Evolutionary conservation across 2,113 vertebrate species (phyloP).

Genomic region (Otolemur garnettii): DNA sequence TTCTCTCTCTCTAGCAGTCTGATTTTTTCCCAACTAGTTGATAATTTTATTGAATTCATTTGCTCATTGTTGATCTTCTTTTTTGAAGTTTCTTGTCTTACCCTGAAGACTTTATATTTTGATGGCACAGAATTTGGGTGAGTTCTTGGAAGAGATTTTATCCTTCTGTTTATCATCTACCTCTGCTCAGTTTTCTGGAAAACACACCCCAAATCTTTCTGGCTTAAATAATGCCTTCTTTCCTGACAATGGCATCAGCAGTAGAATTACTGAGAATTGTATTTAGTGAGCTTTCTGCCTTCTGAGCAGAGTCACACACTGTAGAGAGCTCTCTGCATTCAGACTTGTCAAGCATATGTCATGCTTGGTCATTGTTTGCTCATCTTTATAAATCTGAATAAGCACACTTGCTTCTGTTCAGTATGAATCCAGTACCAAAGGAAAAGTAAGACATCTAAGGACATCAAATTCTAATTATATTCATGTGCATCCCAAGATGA

Average conservation of each 20-base stretch:
- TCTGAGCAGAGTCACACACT: not conserved
- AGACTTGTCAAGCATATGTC: not conserved
- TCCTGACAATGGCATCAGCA: not conserved
- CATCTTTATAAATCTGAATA: not conserved
- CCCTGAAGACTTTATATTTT: constrained; percentile 2
- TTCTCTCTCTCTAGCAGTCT: not conserved
- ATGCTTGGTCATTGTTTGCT: not conserved
- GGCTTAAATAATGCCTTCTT: not conserved
- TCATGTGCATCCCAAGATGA: not conserved
- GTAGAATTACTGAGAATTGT: not conserved
- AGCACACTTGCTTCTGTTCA: not conserved
- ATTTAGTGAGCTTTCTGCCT: not conserved
- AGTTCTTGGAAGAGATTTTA: not conserved
- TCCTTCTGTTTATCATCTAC: not conserved
- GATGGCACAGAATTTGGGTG: not conserved
- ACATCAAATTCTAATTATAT: not conserved
- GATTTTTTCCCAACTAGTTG: not conserved
- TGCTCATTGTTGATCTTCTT: not conserved
- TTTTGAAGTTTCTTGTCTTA: not conserved
- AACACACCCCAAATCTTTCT: not conserved
- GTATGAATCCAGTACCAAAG: not conserved
- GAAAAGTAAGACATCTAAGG: not conserved
- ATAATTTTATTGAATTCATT: not conserved
- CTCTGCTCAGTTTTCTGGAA: not conserved
- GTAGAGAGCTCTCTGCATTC: not conserved